Conservation (phyloP, 2,797 vertebrate species). For the Xenops minutus region DNA sequence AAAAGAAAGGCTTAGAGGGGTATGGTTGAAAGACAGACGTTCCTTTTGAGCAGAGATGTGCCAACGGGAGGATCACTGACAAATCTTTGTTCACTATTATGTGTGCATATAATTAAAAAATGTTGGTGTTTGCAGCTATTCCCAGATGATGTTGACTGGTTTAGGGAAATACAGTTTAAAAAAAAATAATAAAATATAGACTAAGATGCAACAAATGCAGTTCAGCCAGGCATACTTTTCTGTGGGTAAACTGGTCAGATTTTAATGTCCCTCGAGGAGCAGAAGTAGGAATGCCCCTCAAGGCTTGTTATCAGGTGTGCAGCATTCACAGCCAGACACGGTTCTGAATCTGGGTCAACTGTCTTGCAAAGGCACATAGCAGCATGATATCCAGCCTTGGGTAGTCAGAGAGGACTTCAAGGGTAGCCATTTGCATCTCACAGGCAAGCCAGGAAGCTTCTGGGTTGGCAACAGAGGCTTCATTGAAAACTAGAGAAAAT, state of each 20-base stretch:
- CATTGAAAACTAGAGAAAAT: background rate
- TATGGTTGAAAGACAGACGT: slow-evolving; percentile 59
- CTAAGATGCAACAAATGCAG: background rate
- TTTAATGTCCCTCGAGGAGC: background rate
- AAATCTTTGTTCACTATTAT: slow-evolving; percentile 57
- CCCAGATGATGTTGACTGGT: slow-evolving; percentile 25
- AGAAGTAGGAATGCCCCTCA: background rate
- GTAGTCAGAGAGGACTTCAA: background rate
- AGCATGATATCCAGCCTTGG: background rate
- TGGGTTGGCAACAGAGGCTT: background rate
- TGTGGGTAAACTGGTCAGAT: background rate
- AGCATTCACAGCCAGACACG: background rate
- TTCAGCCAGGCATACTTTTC: background rate
- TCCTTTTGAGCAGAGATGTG: slow-evolving; percentile 56
- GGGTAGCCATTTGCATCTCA: background rate
- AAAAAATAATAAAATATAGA: background rate
- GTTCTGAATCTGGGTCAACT: background rate
- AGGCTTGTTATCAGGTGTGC: background rate
- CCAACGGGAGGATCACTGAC: slow-evolving; percentile 42
- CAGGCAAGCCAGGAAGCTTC: background rate
- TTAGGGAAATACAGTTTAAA: background rate
- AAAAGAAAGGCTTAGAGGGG: slow-evolving; percentile 65
- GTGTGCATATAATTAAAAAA: slow-evolving; percentile 51
- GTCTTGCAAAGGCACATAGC: background rate
- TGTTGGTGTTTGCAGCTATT: slow-evolving; percentile 27